phyloP scores from a whole-genome alignment of 2,113 vertebrate genomes.

The Pangasianodon gigas region DNA sequence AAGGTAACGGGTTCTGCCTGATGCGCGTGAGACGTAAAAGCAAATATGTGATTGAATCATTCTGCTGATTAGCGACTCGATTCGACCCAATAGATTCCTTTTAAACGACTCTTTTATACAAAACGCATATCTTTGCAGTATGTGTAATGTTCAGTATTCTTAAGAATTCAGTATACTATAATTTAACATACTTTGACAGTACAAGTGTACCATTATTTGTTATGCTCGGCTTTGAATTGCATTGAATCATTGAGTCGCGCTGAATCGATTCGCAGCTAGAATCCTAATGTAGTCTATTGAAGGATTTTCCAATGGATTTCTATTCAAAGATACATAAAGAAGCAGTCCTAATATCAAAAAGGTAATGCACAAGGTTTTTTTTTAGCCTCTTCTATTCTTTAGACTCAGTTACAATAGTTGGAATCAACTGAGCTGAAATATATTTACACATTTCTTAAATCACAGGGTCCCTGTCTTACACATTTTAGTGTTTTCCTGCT shows the following conservation, averaged over 20 bases:
- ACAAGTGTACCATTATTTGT: not conserved
- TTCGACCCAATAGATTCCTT: not conserved
- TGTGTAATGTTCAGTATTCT: not conserved
- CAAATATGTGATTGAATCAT: not conserved
- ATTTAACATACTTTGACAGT: not conserved
- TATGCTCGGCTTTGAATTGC: not conserved
- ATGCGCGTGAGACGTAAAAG: constrained; percentile 2
- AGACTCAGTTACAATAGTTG: not conserved
- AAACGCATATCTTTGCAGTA: not conserved
- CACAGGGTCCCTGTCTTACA: not conserved
- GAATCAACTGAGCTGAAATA: not conserved
- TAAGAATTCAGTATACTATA: not conserved
- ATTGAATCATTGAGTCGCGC: not conserved
- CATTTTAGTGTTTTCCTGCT: not conserved
- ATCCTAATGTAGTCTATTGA: not conserved
- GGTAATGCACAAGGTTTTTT: not conserved
- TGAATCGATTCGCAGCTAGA: not conserved
- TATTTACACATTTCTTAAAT: not conserved
- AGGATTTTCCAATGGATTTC: too few relatives aligned
- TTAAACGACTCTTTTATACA: not conserved
- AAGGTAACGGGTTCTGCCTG: constrained; percentile 19
- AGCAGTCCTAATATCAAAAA: not conserved
- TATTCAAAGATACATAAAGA: not conserved
- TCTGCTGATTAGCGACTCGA: not conserved
- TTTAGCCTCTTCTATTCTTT: not conserved